These are phyloP conservation scores for Antigone vipio DNA, from an alignment of 2,113 vertebrate species.

Conservation along the genomic window DNA sequence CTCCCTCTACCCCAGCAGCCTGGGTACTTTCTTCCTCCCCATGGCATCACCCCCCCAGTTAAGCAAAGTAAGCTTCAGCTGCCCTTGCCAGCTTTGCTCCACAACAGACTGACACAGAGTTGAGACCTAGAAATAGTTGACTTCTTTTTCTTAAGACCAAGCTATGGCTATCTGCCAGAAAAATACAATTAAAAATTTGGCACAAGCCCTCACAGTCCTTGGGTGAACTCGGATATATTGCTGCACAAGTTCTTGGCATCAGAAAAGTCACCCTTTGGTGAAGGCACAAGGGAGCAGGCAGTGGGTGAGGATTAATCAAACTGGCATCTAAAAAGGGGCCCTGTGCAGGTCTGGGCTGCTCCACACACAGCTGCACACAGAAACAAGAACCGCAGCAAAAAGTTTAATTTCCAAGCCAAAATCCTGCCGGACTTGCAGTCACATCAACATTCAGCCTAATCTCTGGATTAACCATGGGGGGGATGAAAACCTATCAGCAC, in stretches of 20 bases:
- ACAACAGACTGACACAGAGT: not conserved
- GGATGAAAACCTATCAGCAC: not conserved
- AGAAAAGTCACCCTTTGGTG: not conserved
- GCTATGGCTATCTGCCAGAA: conserved; percentile 14
- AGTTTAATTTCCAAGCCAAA: not conserved
- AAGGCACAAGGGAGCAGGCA: not conserved
- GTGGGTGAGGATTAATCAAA: conserved; percentile 21
- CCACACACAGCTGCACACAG: not conserved
- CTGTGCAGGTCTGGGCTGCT: not conserved
- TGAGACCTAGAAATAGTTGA: not conserved
- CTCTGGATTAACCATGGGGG: not conserved
- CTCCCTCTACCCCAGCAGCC: not conserved
- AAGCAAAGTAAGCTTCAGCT: not conserved
- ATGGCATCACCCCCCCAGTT: not conserved
- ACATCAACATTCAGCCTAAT: not conserved
- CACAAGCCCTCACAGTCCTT: not conserved
- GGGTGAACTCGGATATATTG: not conserved
- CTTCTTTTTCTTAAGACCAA: conserved; percentile 10
- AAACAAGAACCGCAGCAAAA: not conserved
- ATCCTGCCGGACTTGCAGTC: not conserved
- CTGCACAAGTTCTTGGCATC: conserved; percentile 20
- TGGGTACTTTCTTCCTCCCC: not conserved
- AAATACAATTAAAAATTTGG: conserved; percentile 51
- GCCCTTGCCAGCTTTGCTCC: not conserved
- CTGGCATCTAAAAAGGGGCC: not conserved